Conservation (phyloP, 1,140 invertebrate species). For the Plutomurus gul region DNA sequence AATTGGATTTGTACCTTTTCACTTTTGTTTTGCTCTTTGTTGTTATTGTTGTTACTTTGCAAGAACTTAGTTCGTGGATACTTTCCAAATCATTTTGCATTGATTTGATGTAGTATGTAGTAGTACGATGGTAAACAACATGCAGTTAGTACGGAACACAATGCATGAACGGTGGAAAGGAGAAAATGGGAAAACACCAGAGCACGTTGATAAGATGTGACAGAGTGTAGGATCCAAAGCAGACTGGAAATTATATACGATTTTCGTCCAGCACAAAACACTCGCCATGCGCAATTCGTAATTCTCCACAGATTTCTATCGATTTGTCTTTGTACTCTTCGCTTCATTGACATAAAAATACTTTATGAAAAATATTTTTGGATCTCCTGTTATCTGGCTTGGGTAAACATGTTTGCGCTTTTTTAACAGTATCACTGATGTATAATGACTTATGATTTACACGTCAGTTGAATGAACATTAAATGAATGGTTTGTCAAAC, state of each 20-base stretch:
- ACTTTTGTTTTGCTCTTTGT: too few species aligned
- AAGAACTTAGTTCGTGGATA: too few species aligned
- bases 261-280: background rate
- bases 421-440: too few species aligned
- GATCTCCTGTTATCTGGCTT: too few species aligned
- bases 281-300: slow-evolving; percentile 1
- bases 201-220: slow-evolving; percentile 16
- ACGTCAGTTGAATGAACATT: too few species aligned
- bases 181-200: slow-evolving; percentile 7
- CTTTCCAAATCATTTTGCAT: too few species aligned
- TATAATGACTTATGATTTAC: too few species aligned
- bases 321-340: background rate
- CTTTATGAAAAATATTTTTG: too few species aligned
- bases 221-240: slow-evolving; percentile 2
- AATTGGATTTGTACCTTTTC: too few species aligned
- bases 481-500: too few species aligned
- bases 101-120: background rate
- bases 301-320: background rate
- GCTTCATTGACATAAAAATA: background rate
- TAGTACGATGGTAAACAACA: background rate
- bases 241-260: slow-evolving; percentile 29
- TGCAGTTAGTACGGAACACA: background rate
- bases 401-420: too few species aligned
- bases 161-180: background rate
- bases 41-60: too few species aligned